Evolutionary conservation across 2,113 vertebrate species (phyloP).

Genomic region (Donacobius atricapilla): DNA sequence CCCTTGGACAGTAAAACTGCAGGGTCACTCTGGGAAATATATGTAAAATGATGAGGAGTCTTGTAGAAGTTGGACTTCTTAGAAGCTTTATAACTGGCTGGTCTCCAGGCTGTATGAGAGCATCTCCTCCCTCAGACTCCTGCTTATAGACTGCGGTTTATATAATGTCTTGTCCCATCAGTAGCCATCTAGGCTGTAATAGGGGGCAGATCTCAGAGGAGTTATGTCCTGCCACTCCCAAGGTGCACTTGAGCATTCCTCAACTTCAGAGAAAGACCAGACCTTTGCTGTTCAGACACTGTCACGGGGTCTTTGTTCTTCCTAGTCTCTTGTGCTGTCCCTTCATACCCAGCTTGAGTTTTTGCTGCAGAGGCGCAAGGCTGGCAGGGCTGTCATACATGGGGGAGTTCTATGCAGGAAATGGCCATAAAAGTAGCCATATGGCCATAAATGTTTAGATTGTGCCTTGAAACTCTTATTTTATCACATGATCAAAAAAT

Average conservation of each 20-base stretch:
- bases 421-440: neutral
- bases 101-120: neutral
- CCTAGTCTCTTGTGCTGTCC: neutral
- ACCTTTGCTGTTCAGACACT: neutral
- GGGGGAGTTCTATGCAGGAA: neutral
- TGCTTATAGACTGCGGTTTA: neutral
- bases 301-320: neutral
- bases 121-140: neutral
- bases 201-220: neutral
- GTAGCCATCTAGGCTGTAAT: neutral
- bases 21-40: neutral
- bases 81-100: neutral
- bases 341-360: neutral
- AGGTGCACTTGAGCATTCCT: neutral
- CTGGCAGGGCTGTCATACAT: rapidly evolving
- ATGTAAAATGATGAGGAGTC: neutral
- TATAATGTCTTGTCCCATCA: neutral
- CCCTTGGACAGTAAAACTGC: neutral
- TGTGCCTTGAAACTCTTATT: neutral
- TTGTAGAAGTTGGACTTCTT: neutral
- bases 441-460: too few relatives aligned
- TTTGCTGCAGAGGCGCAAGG: neutral
- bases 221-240: neutral
- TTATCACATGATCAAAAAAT: neutral
- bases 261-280: neutral